These are phyloP conservation scores for Palythoa grandiflora DNA, from an alignment of 92 coral and sea anemone species.

Conservation along the genomic window DNA sequence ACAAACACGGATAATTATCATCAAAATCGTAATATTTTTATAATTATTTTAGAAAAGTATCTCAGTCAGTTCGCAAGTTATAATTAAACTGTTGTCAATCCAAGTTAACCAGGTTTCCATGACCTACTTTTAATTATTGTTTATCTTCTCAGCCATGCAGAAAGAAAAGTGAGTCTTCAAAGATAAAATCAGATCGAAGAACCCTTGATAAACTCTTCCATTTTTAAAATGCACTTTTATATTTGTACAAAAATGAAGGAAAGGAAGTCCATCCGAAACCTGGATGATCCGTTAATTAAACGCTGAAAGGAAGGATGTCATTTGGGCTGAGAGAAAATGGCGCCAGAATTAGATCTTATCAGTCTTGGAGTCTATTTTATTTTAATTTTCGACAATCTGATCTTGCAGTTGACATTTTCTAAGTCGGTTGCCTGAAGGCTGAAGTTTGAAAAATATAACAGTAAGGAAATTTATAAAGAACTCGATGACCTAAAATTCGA, in stretches of 20 bases:
- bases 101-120: not conserved
- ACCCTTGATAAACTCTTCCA: not conserved
- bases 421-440: not conserved
- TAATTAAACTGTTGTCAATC: not conserved
- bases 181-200: not conserved
- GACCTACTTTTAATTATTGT: not conserved
- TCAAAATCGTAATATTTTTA: not conserved
- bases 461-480: not conserved
- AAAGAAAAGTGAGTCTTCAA: not conserved
- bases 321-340: not conserved
- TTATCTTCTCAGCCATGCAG: not conserved
- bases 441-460: not conserved
- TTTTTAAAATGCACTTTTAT: not conserved
- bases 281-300: conserved; percentile 1
- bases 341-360: not conserved
- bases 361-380: not conserved
- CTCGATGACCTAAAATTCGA: not conserved
- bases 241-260: not conserved
- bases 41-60: not conserved
- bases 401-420: not conserved
- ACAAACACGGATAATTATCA: not conserved
- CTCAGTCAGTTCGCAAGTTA: no score
- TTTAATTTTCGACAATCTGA: not conserved
- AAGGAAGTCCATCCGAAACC: not conserved
- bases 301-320: not conserved